Percentiles rank a stretch among this genome's conserved stretches.
Conservation (phyloP, 2,888 invertebrate genomes). For the Pyrocoelia pectoralis region DNA sequence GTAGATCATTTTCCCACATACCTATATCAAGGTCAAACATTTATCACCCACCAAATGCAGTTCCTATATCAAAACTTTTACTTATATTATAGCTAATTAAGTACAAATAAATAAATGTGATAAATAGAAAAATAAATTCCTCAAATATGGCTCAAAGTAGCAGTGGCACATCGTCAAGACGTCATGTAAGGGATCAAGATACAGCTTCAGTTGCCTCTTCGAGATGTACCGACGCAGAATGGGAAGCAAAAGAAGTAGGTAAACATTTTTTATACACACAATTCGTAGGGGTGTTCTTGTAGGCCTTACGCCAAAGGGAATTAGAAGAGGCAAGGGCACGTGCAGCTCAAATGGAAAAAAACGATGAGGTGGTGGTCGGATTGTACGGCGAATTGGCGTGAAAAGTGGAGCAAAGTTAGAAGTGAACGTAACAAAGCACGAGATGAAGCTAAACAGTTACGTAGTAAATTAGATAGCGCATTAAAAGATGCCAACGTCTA, state of each 20-base stretch:
- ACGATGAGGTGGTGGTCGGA: conserved; percentile 99
- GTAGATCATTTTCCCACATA: neutral
- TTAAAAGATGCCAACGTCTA: conserved; percentile 77
- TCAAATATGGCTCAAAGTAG: conserved; percentile 69
- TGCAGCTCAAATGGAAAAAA: conserved; percentile 98
- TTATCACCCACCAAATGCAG: neutral
- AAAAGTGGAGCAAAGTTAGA: conserved; percentile 94
- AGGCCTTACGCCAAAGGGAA: conserved; percentile 77
- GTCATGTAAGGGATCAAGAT: conserved; percentile 70
- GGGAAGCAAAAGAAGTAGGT: conserved; percentile 79
- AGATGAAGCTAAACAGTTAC: conserved; percentile 86
- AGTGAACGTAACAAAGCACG: conserved; percentile 93
- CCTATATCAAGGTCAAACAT: neutral
- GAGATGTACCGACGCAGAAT: conserved; percentile 75
- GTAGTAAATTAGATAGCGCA: conserved; percentile 80
- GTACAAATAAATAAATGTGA: conserved; percentile 24
- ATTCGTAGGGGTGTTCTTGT: conserved; percentile 23
- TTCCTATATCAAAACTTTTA: neutral
- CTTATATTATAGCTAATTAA: conserved; percentile 8
- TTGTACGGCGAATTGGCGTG: conserved; percentile 95
- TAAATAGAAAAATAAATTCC: conserved; percentile 14
- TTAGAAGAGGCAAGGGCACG: conserved; percentile 93
- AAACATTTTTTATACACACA: neutral
- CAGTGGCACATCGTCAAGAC: conserved; percentile 70
- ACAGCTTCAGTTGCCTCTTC: conserved; percentile 65